Percentiles rank a stretch among this genome's conserved stretches.
These are phyloP conservation scores for Myripristis jacobus DNA, from an alignment of 2,797 vertebrate genomes.

Conservation along the genomic window DNA sequence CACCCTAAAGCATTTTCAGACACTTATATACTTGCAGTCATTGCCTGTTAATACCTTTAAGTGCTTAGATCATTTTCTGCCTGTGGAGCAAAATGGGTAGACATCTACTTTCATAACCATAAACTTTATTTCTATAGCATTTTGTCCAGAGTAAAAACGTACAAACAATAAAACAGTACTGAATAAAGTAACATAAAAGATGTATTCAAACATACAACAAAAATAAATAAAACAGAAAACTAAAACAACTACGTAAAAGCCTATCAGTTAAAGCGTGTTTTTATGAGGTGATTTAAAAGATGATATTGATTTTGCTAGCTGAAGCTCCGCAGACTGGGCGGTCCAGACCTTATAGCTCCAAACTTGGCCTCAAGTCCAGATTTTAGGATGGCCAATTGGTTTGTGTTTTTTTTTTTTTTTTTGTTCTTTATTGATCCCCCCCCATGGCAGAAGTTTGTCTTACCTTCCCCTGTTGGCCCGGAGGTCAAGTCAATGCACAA, in stretches of 20 bases:
- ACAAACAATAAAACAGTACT: not conserved
- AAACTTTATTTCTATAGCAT: too few species aligned
- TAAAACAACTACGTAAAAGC: not conserved
- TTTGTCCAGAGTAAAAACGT: slow-evolving; percentile 5
- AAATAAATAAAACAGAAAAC: slow-evolving; percentile 27
- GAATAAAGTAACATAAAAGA: slow-evolving; percentile 11
- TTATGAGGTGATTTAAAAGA: slow-evolving; percentile 14
- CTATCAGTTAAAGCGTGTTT: slow-evolving; percentile 9
- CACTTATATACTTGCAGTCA: too few species aligned
- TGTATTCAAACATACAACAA: slow-evolving; percentile 29
- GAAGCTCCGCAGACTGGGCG: slow-evolving; percentile 10
- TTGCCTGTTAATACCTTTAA: too few species aligned
- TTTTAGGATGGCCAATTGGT: slow-evolving; percentile 49
- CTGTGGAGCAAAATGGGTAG: too few species aligned
- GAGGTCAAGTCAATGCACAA: slow-evolving; percentile 54
- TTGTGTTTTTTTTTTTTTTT: slow-evolving; percentile 56
- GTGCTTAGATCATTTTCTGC: too few species aligned
- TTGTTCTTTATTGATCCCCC: slow-evolving; percentile 47
- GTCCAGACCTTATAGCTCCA: slow-evolving; percentile 11
- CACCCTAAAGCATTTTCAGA: too few species aligned
- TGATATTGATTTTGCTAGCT: slow-evolving; percentile 17
- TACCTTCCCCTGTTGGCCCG: slow-evolving; percentile 23
- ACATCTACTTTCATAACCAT: too few species aligned
- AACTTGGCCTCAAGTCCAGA: slow-evolving; percentile 39
- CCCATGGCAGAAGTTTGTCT: slow-evolving; percentile 51